A percentile compares a stretch with the other conserved stretches of the same genome.
Evolutionary conservation across 2,113 vertebrate species (phyloP).

Genomic region (Notothenia rossii): DNA sequence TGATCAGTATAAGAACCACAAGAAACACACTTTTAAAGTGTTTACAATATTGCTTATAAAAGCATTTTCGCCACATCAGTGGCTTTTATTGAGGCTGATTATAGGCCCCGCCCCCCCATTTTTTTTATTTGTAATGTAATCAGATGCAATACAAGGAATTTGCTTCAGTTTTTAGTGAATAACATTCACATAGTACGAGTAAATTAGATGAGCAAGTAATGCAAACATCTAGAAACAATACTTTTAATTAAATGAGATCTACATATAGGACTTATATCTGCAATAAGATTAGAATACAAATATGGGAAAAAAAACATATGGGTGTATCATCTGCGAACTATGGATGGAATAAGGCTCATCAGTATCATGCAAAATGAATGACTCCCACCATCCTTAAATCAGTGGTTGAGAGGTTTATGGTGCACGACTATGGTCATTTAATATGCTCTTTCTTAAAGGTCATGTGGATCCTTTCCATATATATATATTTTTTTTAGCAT

Average conservation of each 20-base stretch:
- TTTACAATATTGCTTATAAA: background rate
- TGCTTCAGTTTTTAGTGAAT: too few species aligned
- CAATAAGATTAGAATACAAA: too few species aligned
- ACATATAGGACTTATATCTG: too few species aligned
- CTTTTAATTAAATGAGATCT: too few species aligned
- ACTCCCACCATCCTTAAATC: background rate
- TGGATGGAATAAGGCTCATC: background rate
- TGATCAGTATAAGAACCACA: background rate
- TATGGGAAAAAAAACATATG: too few species aligned
- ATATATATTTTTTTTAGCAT: background rate
- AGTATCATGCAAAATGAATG: background rate
- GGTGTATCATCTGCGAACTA: background rate
- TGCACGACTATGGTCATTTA: background rate
- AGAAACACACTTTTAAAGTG: background rate
- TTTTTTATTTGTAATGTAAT: background rate
- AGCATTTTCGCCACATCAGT: background rate
- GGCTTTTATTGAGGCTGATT: background rate
- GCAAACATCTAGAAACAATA: too few species aligned
- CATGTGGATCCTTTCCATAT: constrained; percentile 21
- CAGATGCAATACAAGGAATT: too few species aligned
- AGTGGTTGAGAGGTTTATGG: background rate
- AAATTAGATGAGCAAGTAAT: too few species aligned
- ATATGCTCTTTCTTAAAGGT: background rate
- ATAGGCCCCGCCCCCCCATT: background rate
- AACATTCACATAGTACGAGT: too few species aligned